phyloP scores from a whole-genome alignment of 2,888 invertebrate species.

The Quadriops clusia region DNA sequence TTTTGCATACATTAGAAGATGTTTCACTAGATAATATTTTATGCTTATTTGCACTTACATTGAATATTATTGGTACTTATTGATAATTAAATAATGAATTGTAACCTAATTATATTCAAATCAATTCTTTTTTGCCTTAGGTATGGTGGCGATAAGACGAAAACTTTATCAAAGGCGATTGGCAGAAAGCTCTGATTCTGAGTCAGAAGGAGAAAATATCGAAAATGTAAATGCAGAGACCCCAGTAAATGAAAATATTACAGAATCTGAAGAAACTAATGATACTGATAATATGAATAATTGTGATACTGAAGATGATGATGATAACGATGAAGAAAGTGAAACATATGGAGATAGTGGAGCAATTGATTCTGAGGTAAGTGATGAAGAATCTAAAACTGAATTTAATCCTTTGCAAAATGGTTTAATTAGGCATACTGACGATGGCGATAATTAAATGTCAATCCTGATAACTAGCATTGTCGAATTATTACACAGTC shows the following conservation, averaged over 20 bases:
- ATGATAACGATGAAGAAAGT: constrained; percentile 2
- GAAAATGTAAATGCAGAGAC: background rate
- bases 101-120: no score
- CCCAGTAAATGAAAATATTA: no score
- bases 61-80: no score
- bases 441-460: constrained; percentile 4
- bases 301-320: background rate
- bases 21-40: no score
- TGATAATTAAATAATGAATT: no score
- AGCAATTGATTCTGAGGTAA: background rate
- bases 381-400: background rate
- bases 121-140: no score
- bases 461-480: no score
- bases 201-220: constrained; percentile 3
- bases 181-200: constrained; percentile 16
- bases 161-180: constrained; percentile 20
- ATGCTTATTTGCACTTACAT: no score
- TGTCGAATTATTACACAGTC: no score
- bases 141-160: constrained; percentile 21
- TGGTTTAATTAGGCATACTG: no score
- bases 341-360: background rate
- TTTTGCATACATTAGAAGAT: no score
- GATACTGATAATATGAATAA: constrained; percentile 7
- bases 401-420: no score
- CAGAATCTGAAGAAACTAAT: constrained; percentile 8